Conservation (phyloP, 2,113 vertebrate genomes). For the Perca fluviatilis region DNA sequence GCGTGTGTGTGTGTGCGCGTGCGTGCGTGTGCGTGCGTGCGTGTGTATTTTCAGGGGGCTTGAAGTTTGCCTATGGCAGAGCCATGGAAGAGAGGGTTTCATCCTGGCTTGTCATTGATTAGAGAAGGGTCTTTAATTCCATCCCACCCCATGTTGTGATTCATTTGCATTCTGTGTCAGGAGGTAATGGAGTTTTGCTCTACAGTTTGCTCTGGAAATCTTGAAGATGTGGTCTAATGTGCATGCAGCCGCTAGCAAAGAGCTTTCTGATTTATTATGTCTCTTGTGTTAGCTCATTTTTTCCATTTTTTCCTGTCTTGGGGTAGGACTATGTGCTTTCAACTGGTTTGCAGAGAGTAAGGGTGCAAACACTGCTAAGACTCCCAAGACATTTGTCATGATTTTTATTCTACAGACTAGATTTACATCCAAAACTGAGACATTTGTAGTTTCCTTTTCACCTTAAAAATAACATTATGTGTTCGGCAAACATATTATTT, state of each 20-base stretch:
- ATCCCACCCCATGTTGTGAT: conserved; percentile 99
- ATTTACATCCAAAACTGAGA: conserved; percentile 48
- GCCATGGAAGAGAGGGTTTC: conserved; percentile 91
- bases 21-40: not conserved
- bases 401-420: conserved; percentile 55
- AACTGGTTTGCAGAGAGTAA: conserved; percentile 48
- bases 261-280: conserved; percentile 95
- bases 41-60: conserved; percentile 56
- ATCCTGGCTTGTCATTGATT: conserved; percentile 99
- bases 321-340: conserved; percentile 41
- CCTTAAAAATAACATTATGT: not conserved
- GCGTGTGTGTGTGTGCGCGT: conserved; percentile 8
- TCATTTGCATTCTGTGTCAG: conserved; percentile 99
- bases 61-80: conserved; percentile 86
- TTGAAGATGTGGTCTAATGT: conserved; percentile 99
- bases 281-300: conserved; percentile 64
- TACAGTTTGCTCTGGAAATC: conserved; percentile 96
- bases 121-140: conserved; percentile 98
- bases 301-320: conserved; percentile 64
- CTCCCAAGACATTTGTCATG: conserved; percentile 47
- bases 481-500: not conserved
- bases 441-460: conserved; percentile 22
- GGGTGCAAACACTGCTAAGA: conserved; percentile 32
- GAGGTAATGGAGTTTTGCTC: conserved; percentile 99
- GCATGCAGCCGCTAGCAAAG: conserved; percentile 99